Percentiles rank a stretch among this genome's conserved stretches.
Conservation (phyloP, 1,140 invertebrate genomes). For the Hylyphantes graminicola region DNA sequence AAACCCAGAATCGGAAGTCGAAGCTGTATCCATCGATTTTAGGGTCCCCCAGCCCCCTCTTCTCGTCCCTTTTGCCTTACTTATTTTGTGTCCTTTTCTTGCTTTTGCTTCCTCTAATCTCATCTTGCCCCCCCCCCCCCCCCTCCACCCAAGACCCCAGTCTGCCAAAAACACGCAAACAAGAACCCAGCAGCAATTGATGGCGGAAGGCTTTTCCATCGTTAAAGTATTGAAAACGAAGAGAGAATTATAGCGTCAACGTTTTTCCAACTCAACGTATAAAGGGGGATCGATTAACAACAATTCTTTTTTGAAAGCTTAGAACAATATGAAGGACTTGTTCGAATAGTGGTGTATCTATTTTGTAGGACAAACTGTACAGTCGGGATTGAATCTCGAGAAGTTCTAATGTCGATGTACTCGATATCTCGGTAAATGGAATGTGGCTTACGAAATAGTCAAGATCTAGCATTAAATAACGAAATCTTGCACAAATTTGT, state of each 20-base stretch:
- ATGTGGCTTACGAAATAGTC: no score
- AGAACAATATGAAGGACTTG: constrained; percentile 19
- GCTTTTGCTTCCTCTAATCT: constrained; percentile 56
- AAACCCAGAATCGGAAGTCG: constrained; percentile 41
- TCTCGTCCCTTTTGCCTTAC: constrained; percentile 40
- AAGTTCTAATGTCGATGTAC: no score
- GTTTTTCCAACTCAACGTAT: constrained; percentile 50
- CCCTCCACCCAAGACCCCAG: constrained; percentile 36
- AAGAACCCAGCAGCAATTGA: constrained; percentile 44
- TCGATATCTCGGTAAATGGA: no score
- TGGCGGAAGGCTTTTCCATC: constrained; percentile 52
- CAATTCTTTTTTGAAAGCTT: constrained; percentile 17
- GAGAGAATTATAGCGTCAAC: constrained; percentile 35
- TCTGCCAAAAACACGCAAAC: constrained; percentile 59
- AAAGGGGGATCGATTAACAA: constrained; percentile 45
- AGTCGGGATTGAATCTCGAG: no score
- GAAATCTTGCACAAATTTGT: no score
- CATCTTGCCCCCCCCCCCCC: constrained; percentile 32
- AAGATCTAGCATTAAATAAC: no score
- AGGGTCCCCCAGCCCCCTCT: constrained; percentile 37
- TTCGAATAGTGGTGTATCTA: no score
- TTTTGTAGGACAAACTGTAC: no score
- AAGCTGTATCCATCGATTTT: constrained; percentile 44
- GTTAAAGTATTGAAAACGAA: constrained; percentile 59
- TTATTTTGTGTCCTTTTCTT: constrained; percentile 55